Evolutionary conservation across 2,888 invertebrate genomes (phyloP).

Genomic region (Hydraecia micacea): DNA sequence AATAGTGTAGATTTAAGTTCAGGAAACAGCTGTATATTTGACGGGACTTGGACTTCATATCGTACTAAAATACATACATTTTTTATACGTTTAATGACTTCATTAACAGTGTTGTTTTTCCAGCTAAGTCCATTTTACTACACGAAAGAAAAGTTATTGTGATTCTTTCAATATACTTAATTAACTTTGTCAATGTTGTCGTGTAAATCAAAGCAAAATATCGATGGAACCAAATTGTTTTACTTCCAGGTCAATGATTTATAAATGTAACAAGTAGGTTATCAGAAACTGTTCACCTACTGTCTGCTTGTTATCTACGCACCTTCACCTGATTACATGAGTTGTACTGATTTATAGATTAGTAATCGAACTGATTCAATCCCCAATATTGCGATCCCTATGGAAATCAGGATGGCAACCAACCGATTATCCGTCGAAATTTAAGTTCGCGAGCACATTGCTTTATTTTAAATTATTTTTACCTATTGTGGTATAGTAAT

Average conservation of each 20-base stretch:
- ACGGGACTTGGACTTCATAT: too few species aligned
- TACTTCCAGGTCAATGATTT: slow-evolving; percentile 5
- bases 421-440: not conserved
- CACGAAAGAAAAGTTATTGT: not conserved
- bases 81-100: too few species aligned
- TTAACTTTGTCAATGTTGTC: too few species aligned
- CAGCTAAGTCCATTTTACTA: too few species aligned
- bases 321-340: slow-evolving; percentile 13
- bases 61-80: too few species aligned
- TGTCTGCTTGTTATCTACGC: slow-evolving; percentile 3
- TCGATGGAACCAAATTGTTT: not conserved
- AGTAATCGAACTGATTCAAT: not conserved
- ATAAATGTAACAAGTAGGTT: slow-evolving; percentile 21
- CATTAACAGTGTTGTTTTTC: too few species aligned
- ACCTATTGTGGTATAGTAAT: too few species aligned
- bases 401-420: too few species aligned
- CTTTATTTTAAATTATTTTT: too few species aligned
- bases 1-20: too few species aligned
- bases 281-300: slow-evolving; percentile 14
- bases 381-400: not conserved
- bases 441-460: too few species aligned
- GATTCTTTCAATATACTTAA: not conserved
- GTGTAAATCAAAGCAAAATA: not conserved
- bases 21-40: too few species aligned
- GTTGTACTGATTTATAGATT: not conserved